Evolutionary conservation across 2,113 vertebrate species (phyloP), one percentile per base, ranked within the genome.

Genomic region (Lethenteron reissneri): DNA sequence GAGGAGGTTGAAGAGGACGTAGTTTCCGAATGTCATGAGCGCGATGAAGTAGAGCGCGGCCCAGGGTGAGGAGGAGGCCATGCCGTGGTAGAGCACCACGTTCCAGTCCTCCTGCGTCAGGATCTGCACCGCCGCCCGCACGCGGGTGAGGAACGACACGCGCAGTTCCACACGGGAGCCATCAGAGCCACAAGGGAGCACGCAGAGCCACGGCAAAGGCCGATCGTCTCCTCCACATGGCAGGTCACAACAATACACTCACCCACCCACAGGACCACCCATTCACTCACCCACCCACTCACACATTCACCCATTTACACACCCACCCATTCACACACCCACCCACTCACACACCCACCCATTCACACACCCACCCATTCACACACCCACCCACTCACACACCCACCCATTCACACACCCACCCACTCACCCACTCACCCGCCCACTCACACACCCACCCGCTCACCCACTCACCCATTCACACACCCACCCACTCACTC

Each of bases 101-200:
- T 87, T 87, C 85, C 85, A 87, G 77, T 87, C 85, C 78, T 87
- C 85, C 77, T 87, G 85, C 25, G 85, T 87, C 78, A 87, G 77
- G 75, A 87, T 87, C 85, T 87, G 78, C 2, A 71, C 70, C 74
- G 71, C 19, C 62, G 19, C 6, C 15, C 15, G 62, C 62, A 19
- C 6, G 15, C 19, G 62, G 19, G 62, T 68, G 62, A 68, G 19
- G 15, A 68, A 68, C 19, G 62, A 68, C 62, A n/a, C 19, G 62
- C 19, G 8, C 15, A 68, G 62, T 8, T 68, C 62, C 62, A 15
- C 15, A 19, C 62, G 15, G 15, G 62, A 19, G 19, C 19, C 7
- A 8, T 8, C 8, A n/a, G 15, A 68, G 15, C 19, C 19, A 68
- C 15, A 68, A 68, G 15, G 62, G 15, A 68, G 15, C 19, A 15